phyloP scores from a whole-genome alignment of 1,140 invertebrate species.

The Trinorchestia longiramus region DNA sequence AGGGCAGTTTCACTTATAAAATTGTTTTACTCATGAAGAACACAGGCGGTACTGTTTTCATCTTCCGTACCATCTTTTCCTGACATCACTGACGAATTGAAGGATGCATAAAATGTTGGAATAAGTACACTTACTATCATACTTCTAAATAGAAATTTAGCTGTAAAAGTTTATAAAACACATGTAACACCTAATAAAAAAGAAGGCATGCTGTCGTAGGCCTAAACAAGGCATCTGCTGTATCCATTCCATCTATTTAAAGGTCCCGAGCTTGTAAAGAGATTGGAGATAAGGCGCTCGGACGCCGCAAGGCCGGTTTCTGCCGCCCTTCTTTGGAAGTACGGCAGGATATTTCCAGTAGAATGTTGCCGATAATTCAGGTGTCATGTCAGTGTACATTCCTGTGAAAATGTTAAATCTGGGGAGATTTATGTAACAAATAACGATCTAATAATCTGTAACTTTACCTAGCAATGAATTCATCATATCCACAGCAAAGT shows the following conservation, averaged over 20 bases:
- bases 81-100: not conserved
- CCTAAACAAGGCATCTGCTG: not conserved
- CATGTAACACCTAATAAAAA: not conserved
- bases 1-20: not conserved
- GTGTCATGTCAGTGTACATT: not conserved
- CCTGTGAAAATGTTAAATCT: not conserved
- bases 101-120: not conserved
- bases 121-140: not conserved
- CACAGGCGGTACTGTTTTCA: not conserved
- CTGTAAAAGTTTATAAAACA: not conserved
- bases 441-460: too few species aligned
- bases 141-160: not conserved
- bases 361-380: not conserved
- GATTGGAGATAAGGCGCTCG: not conserved
- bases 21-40: not conserved
- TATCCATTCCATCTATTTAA: constrained; percentile 11
- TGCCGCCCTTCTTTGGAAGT: not conserved
- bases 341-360: not conserved
- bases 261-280: constrained; percentile 11
- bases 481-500: too few species aligned
- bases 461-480: too few species aligned
- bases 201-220: not conserved
- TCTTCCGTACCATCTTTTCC: not conserved
- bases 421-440: too few species aligned
- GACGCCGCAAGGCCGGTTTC: not conserved